Base-by-base conservation (phyloP, 64 coral and sea anemone species). In the Montipora foliosa region DNA sequence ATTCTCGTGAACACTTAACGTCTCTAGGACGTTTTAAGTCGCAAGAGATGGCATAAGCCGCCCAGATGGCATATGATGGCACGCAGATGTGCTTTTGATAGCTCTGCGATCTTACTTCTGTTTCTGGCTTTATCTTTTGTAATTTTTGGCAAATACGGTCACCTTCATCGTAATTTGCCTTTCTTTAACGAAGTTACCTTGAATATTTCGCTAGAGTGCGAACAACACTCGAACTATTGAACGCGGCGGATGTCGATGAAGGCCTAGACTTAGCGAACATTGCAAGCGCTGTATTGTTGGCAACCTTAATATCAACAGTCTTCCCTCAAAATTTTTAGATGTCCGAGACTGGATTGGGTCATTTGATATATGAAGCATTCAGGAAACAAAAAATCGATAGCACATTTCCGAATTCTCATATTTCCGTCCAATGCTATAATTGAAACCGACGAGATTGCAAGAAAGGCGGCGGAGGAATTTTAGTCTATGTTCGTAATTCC, bases 331-430 rank as follows among this genome's bases (percentile, higher is more conserved):
- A n/a, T 80, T 51, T 12, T 55, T 47, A 49, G 78, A 80, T 7
- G 49, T 80, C 4, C 48, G 21, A n/a, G 78, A 53, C 5, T 80
- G 78, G 78, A 80, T 80, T 44, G 49, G 49, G 21, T 10, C 70
- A 47, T 87, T 94, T 74, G 83, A 88, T 76, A 88, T 88, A 19
- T 68, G 88, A 6, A 58, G 16, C 12, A 59, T 94, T 9, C 93
- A 94, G 81, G 93, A 94, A 89, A 94, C 93, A 2, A 94, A 94
- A 53, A 84, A 37, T 94, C 13, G 86, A 94, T 21, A 75, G 52
- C 15, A 75, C 78, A 25, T 94, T 89, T 58, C 93, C 93, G 15
- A 74, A 89, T 55, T 89, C 86, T 0, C 87, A 94, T 25, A 89
- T 94, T 74, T 14, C 71, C 46, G 21, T 89, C 3, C 16, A 82